Base-by-base conservation (phyloP, 2,797 vertebrate species). In the Rhincodon typus region DNA sequence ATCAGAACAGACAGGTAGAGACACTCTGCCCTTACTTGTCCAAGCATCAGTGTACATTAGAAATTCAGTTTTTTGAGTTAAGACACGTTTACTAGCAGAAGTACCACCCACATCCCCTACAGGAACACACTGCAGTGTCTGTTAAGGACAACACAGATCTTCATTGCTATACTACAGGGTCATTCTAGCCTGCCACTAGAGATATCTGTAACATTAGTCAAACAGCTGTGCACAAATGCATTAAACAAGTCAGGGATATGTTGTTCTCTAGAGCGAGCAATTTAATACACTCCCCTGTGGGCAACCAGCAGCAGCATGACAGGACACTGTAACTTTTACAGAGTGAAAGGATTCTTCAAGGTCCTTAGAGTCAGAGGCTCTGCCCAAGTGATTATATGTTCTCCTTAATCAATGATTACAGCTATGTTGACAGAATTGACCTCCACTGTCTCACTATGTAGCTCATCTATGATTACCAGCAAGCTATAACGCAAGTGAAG, bases 201-300 rank as follows among this genome's bases (percentile, higher is more conserved):
- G 66, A 93, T 42, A 46, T 93, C 19, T 69, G 62, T 67, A 93
- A 25, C 21, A 69, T 67, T 93, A 42, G 62, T 93, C 90, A 23
- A 93, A 67, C 90, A 42, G 90, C 88, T 69, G 90, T 93, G n/a
- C n/a, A 93, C n/a, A 15, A 93, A 30, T 93, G 62, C 90, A 93
- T 93, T 93, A 12, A 42, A 19, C 19, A 93, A 69, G 66, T 69
- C 90, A 93, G 69, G 67, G 90, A 23, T 93, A 8, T 42, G 21
- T 21, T 38, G 88, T 91, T 67, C 42, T 84, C 38, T 84, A 42
- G 38, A 46, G 79, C 15, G 23, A 46, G 79, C 79, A 46, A 84
- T 84, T 46, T 84, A 62, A 91, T 67, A 69, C 66, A 69, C 4
- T 67, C 66, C 53, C 66, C 67, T 4, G 42, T 23, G 46, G 90